These are phyloP conservation scores for Watsonalla cultraria DNA, from an alignment of 2,888 invertebrate species.

Conservation along the genomic window DNA sequence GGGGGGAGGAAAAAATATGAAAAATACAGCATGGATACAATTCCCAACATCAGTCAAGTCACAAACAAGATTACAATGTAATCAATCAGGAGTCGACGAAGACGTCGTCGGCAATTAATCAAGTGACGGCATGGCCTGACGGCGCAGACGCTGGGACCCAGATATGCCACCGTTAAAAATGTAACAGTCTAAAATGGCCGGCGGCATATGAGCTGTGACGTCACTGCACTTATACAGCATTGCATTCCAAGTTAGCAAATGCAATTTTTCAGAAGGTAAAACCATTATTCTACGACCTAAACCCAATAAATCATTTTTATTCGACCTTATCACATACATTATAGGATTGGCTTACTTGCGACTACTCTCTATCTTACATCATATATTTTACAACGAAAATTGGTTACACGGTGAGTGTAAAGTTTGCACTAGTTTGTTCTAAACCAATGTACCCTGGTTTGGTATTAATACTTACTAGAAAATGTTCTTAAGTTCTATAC, in stretches of 20 bases:
- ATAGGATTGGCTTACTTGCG: too few species aligned
- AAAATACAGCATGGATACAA: constrained; percentile 49
- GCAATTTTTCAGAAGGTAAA: neutral
- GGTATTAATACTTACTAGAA: too few species aligned
- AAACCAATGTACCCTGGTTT: too few species aligned
- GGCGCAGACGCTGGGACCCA: constrained; percentile 27
- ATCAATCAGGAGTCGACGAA: constrained; percentile 63
- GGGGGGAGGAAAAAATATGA: constrained; percentile 34
- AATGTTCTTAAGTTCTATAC: too few species aligned
- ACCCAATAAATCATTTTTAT: too few species aligned
- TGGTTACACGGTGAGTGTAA: too few species aligned
- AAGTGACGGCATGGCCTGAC: constrained; percentile 45
- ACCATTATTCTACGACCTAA: too few species aligned
- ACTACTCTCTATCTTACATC: too few species aligned
- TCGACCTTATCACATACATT: too few species aligned
- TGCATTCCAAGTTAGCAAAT: neutral
- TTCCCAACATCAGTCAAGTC: constrained; percentile 64
- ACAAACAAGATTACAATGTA: constrained; percentile 73
- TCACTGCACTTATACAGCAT: constrained; percentile 15
- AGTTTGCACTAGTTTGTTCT: too few species aligned
- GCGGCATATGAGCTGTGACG: constrained; percentile 16
- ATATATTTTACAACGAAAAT: too few species aligned
- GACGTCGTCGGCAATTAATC: constrained; percentile 64
- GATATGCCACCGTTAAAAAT: constrained; percentile 32
- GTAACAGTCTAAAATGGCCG: constrained; percentile 21